Evolutionary conservation across 2,113 vertebrate species (phyloP), one percentile per base, ranked within the genome.

Genomic region (Microcebus jonahi): DNA sequence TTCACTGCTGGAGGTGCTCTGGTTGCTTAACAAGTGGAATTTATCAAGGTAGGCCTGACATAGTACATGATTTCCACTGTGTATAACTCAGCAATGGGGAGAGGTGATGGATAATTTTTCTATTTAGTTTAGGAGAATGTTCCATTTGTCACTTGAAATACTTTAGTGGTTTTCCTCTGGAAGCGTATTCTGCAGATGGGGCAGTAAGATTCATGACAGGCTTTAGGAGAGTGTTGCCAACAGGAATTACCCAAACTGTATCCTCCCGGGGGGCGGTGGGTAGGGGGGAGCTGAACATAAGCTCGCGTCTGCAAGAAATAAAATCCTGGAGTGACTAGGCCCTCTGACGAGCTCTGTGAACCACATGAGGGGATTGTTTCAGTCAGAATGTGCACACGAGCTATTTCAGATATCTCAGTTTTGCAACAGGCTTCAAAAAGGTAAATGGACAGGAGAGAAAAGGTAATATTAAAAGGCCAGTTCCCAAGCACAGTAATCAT

Each of bases 121-220:
- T 81, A 53, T 80, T 95, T 98, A 94, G 82, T 88, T 96, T 57
- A 23, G 90, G 88, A 94, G 89, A 84, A 61, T 80, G 95, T 97
- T 96, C 88, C 42, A 48, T 96, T 98, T 98, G 95, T 97, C 91
- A 91, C 48, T 95, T 87, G 36, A 80, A 95, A 91, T 86, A 82
- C n/a, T 97, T 97, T 21, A 0, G 5, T 96, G 97, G 92, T 85
- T 98, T 88, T 92, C 68, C 87, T 98, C 93, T 68, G 57, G 88
- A 95, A 97, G 89, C 88, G 95, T 65, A 42, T 67, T 92, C 90
- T 10, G 3, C 6, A 97, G 95, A 96, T 5, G 4, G 0, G 0
- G 57, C 92, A 97, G 80, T 91, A 92, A 94, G 97, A 97, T 1
- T 6, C 83, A 81, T 48, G 91, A 88, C 86, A 94, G 83, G 71